phyloP scores from a whole-genome alignment of 2,113 vertebrate species.

The Cisticola juncidis region DNA sequence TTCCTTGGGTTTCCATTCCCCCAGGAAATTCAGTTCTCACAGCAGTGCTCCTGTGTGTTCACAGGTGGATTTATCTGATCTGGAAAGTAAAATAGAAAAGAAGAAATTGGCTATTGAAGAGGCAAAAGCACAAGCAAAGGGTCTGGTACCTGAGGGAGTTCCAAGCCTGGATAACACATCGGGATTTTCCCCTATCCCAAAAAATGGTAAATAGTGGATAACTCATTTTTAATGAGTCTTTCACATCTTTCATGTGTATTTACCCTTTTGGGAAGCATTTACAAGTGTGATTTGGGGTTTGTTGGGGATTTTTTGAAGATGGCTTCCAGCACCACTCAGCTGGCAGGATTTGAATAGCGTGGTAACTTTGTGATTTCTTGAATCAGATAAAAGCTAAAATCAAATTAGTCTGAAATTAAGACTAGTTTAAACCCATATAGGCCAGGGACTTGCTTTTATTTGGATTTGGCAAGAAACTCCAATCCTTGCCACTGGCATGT shows the following conservation, averaged over 20 bases:
- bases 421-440: neutral
- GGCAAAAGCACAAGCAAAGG: slow-evolving; percentile 78
- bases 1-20: neutral
- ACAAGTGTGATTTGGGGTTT: neutral
- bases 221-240: neutral
- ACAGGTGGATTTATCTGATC: slow-evolving; percentile 75
- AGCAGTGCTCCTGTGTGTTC: neutral
- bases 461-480: neutral
- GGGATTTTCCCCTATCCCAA: slow-evolving; percentile 80
- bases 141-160: slow-evolving; percentile 59
- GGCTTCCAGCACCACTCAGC: neutral
- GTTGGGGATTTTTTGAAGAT: neutral
- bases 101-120: slow-evolving; percentile 76
- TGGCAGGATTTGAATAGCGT: neutral
- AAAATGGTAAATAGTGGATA: slow-evolving; percentile 65
- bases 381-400: neutral
- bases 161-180: slow-evolving; percentile 64
- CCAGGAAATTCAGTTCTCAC: neutral
- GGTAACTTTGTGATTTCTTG: neutral
- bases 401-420: neutral
- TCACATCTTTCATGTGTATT: neutral
- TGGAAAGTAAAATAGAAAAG: slow-evolving; percentile 79
- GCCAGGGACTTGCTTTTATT: neutral
- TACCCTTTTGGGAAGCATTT: neutral
- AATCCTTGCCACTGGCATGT: neutral